phyloP scores from a whole-genome alignment of 2,113 vertebrate genomes.

The Aldabrachelys gigantea region DNA sequence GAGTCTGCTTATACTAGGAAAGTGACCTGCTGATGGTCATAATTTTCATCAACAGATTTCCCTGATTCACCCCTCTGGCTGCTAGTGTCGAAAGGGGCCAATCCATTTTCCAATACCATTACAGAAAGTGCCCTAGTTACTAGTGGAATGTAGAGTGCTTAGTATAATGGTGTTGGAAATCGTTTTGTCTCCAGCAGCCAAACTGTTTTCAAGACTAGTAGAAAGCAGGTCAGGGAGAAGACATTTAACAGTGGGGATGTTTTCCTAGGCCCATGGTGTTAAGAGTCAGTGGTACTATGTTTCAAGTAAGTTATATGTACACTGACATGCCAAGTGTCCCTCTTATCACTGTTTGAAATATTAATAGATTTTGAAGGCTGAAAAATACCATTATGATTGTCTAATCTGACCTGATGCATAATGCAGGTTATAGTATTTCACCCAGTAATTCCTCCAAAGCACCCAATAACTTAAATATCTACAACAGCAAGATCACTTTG shows the following conservation, averaged over 20 bases:
- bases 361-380: neutral
- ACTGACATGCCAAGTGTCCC: neutral
- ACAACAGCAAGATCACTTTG: fast-evolving
- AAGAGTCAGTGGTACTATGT: neutral
- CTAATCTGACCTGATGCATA: neutral
- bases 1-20: neutral
- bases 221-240: neutral
- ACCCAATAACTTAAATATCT: neutral
- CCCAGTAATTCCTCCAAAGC: neutral
- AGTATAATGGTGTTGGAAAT: neutral
- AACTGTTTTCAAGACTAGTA: neutral
- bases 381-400: neutral
- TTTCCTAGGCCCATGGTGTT: neutral
- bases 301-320: neutral
- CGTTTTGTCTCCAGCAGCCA: neutral
- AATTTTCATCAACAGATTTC: neutral
- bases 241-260: neutral
- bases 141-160: neutral
- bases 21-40: neutral
- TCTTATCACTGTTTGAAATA: neutral
- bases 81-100: neutral
- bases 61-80: neutral
- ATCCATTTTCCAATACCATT: neutral
- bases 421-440: neutral
- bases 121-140: neutral